Conservation (phyloP, 2,888 invertebrate genomes). For the Temnothorax ravouxi region DNA sequence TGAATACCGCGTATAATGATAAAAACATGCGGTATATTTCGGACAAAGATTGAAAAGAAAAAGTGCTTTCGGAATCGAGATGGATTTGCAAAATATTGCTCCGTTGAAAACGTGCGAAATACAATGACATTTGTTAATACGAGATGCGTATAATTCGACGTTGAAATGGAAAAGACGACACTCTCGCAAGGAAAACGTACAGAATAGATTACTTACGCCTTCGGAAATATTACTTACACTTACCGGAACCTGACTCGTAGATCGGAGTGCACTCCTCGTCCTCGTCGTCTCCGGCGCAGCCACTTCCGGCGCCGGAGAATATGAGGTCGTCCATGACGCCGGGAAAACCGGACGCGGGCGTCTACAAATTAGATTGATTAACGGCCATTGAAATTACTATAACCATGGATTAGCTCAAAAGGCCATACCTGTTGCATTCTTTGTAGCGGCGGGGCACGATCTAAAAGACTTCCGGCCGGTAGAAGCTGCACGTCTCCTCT, state of each 20-base stretch:
- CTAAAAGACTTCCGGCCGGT: slow-evolving; percentile 89
- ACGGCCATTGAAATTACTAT: neutral
- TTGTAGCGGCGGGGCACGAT: slow-evolving; percentile 92
- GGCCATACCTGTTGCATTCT: slow-evolving; percentile 94
- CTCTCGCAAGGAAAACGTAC: slow-evolving; percentile 53
- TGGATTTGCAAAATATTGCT: neutral
- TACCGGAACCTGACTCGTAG: slow-evolving; percentile 93
- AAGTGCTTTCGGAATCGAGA: neutral
- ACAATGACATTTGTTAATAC: slow-evolving; percentile 2
- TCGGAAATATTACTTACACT: slow-evolving; percentile 77
- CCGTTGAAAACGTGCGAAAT: neutral
- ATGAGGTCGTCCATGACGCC: slow-evolving; percentile 95
- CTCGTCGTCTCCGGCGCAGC: slow-evolving; percentile 95
- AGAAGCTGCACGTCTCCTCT: slow-evolving; percentile 94
- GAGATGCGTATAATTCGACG: slow-evolving; percentile 19
- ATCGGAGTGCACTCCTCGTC: slow-evolving; percentile 96
- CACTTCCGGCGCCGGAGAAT: slow-evolving; percentile 96
- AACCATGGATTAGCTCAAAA: neutral
- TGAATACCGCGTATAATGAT: neutral
- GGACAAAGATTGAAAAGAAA: neutral
- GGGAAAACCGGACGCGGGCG: slow-evolving; percentile 93
- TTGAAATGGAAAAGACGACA: slow-evolving; percentile 42
- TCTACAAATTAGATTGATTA: slow-evolving; percentile 87
- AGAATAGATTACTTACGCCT: slow-evolving; percentile 71
- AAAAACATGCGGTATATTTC: neutral